Percentiles rank a stretch among this genome's conserved stretches.
Conservation (phyloP, 2,888 invertebrate genomes). For the Spodoptera picta region DNA sequence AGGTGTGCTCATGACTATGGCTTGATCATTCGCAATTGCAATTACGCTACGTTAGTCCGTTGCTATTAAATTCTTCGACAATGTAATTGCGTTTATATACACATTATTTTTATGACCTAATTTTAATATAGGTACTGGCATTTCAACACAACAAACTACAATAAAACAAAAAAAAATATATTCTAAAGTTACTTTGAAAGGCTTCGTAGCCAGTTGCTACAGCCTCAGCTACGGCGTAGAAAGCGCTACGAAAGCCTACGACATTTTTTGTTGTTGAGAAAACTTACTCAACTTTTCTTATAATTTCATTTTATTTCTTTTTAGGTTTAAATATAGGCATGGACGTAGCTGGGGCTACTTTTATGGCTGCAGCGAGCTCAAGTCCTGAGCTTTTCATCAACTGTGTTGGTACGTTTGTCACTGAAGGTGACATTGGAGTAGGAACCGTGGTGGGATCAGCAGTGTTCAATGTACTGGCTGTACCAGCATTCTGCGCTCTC, state of each 20-base stretch:
- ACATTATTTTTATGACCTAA: too few relatives aligned
- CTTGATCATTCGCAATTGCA: too few relatives aligned
- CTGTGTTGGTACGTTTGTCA: conserved; percentile 94
- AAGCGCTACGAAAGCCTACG: too few relatives aligned
- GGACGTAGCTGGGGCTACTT: conserved; percentile 96
- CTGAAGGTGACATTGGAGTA: conserved; percentile 93
- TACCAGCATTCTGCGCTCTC: conserved; percentile 92
- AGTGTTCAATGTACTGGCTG: conserved; percentile 93
- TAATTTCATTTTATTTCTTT: conserved; percentile 14
- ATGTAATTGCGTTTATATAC: too few relatives aligned
- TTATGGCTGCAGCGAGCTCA: conserved; percentile 96
- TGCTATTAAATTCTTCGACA: too few relatives aligned
- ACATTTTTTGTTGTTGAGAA: not conserved
- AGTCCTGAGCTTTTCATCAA: conserved; percentile 96
- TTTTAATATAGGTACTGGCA: too few relatives aligned
- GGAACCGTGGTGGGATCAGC: conserved; percentile 94
- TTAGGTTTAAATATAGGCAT: conserved; percentile 90
- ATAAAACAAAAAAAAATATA: too few relatives aligned
- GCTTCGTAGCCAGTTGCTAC: not conserved
- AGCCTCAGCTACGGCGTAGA: not conserved
- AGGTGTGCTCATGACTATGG: too few relatives aligned
- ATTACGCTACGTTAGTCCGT: too few relatives aligned
- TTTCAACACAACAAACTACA: too few relatives aligned
- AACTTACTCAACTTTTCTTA: not conserved
- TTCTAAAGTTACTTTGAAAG: not conserved